A percentile compares a stretch with the other conserved stretches of the same genome.
Conservation (phyloP, 2,113 vertebrate species). For the Pelmatolapia mariae region DNA sequence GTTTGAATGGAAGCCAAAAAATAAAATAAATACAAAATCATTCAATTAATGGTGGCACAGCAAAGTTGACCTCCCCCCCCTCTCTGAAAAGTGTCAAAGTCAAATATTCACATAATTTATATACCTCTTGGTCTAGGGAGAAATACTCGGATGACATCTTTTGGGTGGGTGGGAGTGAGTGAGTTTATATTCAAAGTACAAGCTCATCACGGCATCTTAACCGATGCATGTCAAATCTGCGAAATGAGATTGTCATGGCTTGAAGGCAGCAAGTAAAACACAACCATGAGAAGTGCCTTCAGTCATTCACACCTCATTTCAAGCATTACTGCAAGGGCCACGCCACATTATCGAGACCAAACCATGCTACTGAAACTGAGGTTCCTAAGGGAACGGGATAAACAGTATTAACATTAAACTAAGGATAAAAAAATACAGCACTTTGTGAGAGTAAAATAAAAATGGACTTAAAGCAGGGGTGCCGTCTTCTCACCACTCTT, state of each 20-base stretch:
- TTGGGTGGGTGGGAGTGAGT: neutral
- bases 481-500: neutral
- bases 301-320: conserved; percentile 1
- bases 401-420: conserved; percentile 4
- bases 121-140: neutral
- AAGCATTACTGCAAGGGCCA: neutral
- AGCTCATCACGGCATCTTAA: neutral
- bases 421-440: conserved; percentile 30
- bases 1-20: conserved; percentile 40
- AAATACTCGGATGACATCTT: neutral
- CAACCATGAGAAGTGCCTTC: conserved; percentile 8
- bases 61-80: neutral
- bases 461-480: conserved; percentile 4
- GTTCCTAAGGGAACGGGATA: conserved; percentile 14
- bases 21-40: conserved; percentile 40
- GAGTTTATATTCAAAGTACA: conserved; percentile 15
- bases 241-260: conserved; percentile 8
- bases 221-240: neutral
- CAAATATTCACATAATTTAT: conserved; percentile 4
- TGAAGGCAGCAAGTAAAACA: conserved; percentile 26
- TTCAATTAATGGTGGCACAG: conserved; percentile 33
- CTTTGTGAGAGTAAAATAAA: conserved; percentile 48
- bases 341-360: neutral
- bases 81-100: neutral
- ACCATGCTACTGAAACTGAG: neutral